Evolutionary conservation across 2,113 vertebrate species (phyloP).

Genomic region (Hydropotes inermis): DNA sequence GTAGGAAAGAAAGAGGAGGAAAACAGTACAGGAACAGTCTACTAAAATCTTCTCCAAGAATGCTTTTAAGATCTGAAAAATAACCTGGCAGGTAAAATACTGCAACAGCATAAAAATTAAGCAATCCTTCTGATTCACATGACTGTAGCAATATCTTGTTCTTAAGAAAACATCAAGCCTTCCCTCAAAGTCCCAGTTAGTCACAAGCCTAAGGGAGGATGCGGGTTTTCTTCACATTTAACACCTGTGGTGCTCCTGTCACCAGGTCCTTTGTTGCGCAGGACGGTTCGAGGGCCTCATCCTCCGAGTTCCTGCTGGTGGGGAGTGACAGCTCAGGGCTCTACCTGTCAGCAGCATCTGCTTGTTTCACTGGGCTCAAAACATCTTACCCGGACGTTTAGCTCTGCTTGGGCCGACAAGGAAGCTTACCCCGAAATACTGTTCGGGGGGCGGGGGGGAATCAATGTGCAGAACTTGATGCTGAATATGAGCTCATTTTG

Average conservation of each 20-base stretch:
- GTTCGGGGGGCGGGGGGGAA: background rate
- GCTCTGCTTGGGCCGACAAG: background rate
- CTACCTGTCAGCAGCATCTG: background rate
- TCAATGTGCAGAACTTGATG: background rate
- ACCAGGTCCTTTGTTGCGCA: no score
- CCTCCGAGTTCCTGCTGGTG: background rate
- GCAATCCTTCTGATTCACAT: background rate
- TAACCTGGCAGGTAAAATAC: background rate
- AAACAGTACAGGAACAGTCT: background rate
- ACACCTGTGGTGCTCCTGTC: background rate
- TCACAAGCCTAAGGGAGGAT: background rate
- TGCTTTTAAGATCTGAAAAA: background rate
- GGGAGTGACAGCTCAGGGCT: background rate
- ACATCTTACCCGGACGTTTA: background rate
- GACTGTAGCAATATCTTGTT: background rate
- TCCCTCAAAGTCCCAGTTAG: background rate
- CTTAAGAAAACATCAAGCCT: background rate
- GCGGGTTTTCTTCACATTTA: background rate
- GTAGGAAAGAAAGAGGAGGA: background rate
- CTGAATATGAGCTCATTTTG: background rate
- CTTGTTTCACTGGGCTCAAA: background rate
- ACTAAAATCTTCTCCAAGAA: background rate
- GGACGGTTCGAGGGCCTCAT: rapidly evolving
- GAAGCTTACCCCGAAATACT: background rate
- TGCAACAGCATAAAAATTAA: background rate